Percentiles rank a stretch among this genome's conserved stretches.
Evolutionary conservation across 2,797 vertebrate species (phyloP).

Genomic region (Aeoliscus strigatus): DNA sequence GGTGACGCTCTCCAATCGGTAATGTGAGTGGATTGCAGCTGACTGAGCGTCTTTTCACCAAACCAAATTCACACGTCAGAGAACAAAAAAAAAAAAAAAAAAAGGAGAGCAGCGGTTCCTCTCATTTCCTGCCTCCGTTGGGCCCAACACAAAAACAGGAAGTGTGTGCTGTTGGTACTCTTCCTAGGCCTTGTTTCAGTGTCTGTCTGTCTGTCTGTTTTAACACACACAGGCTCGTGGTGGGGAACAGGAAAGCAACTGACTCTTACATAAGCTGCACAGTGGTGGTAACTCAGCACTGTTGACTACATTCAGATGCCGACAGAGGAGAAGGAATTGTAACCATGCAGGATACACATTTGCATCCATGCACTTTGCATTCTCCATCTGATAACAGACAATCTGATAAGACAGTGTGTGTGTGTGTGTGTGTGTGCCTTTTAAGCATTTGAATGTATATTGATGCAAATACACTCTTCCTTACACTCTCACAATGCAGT

Average conservation of each 20-base stretch:
- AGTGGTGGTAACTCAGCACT: conserved; percentile 36
- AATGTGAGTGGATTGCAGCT: conserved; percentile 30
- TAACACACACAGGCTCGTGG: conserved; percentile 22
- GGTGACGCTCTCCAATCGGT: conserved; percentile 5
- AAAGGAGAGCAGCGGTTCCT: conserved; percentile 39
- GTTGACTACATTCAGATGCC: conserved; percentile 30
- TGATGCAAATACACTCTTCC: conserved; percentile 30
- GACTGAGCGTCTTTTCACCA: conserved; percentile 28
- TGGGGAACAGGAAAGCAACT: conserved; percentile 46
- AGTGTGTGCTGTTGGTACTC: conserved; percentile 54
- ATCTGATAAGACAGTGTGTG: conserved; percentile 20
- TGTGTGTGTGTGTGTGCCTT: conserved; percentile 12
- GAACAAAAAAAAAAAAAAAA: conserved; percentile 11
- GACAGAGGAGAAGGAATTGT: conserved; percentile 48
- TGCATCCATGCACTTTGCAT: conserved; percentile 30
- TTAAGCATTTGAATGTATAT: conserved; percentile 31
- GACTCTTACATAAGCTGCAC: conserved; percentile 56
- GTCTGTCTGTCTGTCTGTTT: conserved; percentile 24
- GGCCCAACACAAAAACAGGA: conserved; percentile 67
- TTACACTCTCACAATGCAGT: conserved; percentile 17
- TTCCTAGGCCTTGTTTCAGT: conserved; percentile 53
- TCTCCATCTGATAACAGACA: conserved; percentile 29
- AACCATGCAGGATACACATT: conserved; percentile 31
- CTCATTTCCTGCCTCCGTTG: conserved; percentile 65
- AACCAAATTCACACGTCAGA: conserved; percentile 17